These are phyloP conservation scores for Pammene aurita DNA, from an alignment of 2,888 invertebrate genomes.

Conservation along the genomic window DNA sequence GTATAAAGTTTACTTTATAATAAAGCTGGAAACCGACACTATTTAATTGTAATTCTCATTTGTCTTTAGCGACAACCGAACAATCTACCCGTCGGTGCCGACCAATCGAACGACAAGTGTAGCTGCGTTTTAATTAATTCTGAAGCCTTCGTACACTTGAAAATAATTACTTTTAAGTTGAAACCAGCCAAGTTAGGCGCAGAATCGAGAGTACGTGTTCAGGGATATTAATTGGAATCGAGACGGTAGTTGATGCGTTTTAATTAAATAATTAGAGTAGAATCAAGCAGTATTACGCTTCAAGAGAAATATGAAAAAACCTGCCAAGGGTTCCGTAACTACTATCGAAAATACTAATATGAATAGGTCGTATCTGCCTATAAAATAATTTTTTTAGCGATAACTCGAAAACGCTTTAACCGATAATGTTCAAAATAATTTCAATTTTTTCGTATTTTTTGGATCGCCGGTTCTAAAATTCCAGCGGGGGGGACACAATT, in stretches of 20 bases:
- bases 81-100: neutral
- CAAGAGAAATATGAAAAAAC: no score
- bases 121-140: slow-evolving; percentile 28
- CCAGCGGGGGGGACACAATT: no score
- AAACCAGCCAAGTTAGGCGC: slow-evolving; percentile 20
- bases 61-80: neutral
- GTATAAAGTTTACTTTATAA: no score
- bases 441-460: no score
- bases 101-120: slow-evolving; percentile 11
- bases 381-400: no score
- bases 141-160: slow-evolving; percentile 23
- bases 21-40: neutral
- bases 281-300: neutral
- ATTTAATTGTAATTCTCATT: slow-evolving; percentile 10
- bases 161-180: slow-evolving; percentile 34
- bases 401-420: no score
- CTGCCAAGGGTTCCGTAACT: no score
- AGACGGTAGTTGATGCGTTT: neutral
- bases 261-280: neutral
- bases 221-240: slow-evolving; percentile 14
- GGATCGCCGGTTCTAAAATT: no score
- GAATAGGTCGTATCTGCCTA: no score
- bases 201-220: slow-evolving; percentile 2
- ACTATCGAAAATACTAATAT: no score
- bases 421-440: no score